Percentiles rank a stretch among this genome's conserved stretches.
phyloP scores from a whole-genome alignment of 2,888 invertebrate species.

The Pyrochroa serraticornis region DNA sequence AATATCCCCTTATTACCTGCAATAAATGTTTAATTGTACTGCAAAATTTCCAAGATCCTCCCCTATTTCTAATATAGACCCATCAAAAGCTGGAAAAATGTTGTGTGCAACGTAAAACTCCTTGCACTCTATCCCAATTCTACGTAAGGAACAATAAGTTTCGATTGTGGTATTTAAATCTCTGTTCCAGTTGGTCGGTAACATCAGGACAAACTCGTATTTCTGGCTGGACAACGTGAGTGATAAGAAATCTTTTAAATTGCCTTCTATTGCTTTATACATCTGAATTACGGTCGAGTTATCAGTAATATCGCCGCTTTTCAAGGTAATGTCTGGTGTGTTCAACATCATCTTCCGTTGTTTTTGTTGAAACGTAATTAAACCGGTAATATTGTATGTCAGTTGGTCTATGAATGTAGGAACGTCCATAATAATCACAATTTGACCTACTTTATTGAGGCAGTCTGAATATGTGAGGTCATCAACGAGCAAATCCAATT shows the following conservation, averaged over 20 bases:
- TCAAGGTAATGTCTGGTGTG: conserved; percentile 28
- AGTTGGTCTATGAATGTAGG: conserved; percentile 30
- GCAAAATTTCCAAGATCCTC: conserved; percentile 24
- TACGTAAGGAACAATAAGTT: conserved; percentile 43
- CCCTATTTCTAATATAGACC: conserved; percentile 29
- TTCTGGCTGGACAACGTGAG: conserved; percentile 32
- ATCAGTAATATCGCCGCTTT: conserved; percentile 24
- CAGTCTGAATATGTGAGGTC: conserved; percentile 1
- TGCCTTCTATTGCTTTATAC: conserved; percentile 31
- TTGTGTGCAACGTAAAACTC: conserved; percentile 39
- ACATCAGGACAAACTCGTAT: conserved; percentile 38
- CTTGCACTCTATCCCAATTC: conserved; percentile 32
- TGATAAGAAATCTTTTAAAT: conserved; percentile 37
- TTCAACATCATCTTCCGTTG: conserved; percentile 8
- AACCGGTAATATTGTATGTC: conserved; percentile 26
- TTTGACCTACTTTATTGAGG: conserved; percentile 10
- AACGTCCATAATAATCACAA: conserved; percentile 25
- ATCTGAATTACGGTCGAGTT: conserved; percentile 14
- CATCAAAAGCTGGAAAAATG: conserved; percentile 39
- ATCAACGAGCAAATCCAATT: neutral
- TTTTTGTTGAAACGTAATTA: conserved; percentile 19
- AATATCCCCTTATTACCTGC: neutral
- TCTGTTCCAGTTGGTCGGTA: conserved; percentile 34
- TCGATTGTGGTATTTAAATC: conserved; percentile 43
- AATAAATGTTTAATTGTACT: conserved; percentile 1